Evolutionary conservation across 2,888 invertebrate species (phyloP).

Genomic region (Odontomyia ornata): DNA sequence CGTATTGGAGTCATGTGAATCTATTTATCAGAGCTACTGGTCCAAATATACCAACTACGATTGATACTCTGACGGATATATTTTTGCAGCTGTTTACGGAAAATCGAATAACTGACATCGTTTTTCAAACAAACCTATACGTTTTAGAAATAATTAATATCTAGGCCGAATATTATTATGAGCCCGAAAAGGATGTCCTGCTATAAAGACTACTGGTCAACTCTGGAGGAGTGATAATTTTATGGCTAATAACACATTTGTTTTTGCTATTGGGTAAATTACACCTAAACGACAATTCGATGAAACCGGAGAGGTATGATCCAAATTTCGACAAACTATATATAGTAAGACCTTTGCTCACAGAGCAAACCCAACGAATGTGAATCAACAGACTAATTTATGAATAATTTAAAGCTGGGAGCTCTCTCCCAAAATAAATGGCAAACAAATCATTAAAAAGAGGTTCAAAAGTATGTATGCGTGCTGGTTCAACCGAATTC

Average conservation of each 20-base stretch:
- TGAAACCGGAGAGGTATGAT: neutral
- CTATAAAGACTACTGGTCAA: neutral
- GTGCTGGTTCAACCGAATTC: slow-evolving; percentile 52
- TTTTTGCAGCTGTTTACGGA: too few species aligned
- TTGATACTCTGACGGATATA: too few species aligned
- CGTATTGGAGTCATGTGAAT: too few species aligned
- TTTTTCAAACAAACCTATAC: too few species aligned
- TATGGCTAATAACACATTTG: neutral
- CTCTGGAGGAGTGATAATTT: neutral
- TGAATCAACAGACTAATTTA: neutral
- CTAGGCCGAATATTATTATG: neutral
- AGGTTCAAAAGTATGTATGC: slow-evolving; percentile 54
- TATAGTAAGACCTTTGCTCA: slow-evolving; percentile 16
- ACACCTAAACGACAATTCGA: too few species aligned
- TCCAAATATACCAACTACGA: too few species aligned
- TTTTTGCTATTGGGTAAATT: neutral
- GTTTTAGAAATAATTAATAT: neutral
- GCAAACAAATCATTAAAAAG: slow-evolving; percentile 52
- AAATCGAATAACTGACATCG: too few species aligned
- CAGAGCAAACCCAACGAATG: neutral
- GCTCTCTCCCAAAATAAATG: slow-evolving; percentile 50
- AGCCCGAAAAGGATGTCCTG: neutral
- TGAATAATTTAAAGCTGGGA: slow-evolving; percentile 54
- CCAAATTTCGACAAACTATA: too few species aligned
- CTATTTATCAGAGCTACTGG: too few species aligned